Percentiles rank a stretch among this genome's conserved stretches.
Conservation (phyloP, 2,113 vertebrate species). For the Agelaius tricolor region DNA sequence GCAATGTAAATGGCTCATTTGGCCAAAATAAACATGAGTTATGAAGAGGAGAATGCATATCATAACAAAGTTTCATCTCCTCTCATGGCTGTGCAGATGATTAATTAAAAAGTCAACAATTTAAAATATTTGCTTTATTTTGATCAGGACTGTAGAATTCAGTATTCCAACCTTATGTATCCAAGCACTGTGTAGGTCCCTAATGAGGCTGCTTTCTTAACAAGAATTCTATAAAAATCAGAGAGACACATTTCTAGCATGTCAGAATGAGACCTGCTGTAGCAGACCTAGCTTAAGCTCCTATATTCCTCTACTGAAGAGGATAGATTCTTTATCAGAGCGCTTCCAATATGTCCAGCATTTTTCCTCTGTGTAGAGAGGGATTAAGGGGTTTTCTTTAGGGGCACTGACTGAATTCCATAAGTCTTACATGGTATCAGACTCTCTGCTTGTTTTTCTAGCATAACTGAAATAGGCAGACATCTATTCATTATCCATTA, state of each 20-base stretch:
- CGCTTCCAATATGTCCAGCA: neutral
- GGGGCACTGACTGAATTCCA: neutral
- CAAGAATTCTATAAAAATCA: neutral
- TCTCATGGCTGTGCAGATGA: neutral
- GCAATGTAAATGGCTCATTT: neutral
- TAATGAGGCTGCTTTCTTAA: neutral
- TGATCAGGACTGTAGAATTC: neutral
- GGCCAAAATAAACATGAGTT: fast-evolving
- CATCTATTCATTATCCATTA: neutral
- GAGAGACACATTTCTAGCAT: neutral
- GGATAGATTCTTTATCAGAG: neutral
- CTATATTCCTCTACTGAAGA: neutral
- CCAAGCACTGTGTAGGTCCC: neutral
- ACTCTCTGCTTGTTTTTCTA: neutral
- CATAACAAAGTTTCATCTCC: neutral
- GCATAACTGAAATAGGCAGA: neutral
- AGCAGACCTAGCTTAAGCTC: neutral
- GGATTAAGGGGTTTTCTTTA: neutral
- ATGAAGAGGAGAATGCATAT: neutral
- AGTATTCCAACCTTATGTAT: neutral
- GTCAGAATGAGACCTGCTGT: neutral
- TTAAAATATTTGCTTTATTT: neutral
- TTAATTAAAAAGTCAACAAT: neutral
- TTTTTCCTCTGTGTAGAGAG: neutral
- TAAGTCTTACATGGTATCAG: neutral